These are phyloP conservation scores for Cyanoderma ruficeps DNA, from an alignment of 2,113 vertebrate genomes.

Conservation along the genomic window DNA sequence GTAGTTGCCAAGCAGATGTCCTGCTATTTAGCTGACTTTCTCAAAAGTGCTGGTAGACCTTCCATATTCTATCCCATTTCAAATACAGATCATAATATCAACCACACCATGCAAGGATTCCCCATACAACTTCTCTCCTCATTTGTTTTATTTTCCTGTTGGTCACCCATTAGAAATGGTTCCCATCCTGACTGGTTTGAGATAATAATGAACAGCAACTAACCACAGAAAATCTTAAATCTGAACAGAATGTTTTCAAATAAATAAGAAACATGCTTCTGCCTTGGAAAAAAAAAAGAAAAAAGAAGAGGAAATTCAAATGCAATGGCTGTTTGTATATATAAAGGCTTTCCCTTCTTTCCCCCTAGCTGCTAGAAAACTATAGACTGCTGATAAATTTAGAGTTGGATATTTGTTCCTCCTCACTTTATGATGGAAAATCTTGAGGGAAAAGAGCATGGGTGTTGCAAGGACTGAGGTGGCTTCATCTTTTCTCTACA, in stretches of 20 bases:
- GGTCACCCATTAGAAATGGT: neutral
- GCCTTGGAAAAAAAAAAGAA: neutral
- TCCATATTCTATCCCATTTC: neutral
- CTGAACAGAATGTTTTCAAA: conserved; percentile 40
- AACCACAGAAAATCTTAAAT: conserved; percentile 34
- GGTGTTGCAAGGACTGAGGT: neutral
- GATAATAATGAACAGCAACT: conserved; percentile 7
- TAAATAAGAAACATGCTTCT: conserved; percentile 49
- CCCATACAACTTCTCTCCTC: neutral
- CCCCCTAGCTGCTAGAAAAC: neutral
- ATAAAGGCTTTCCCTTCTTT: neutral
- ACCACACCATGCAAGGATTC: neutral
- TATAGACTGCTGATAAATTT: neutral
- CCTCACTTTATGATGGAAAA: neutral
- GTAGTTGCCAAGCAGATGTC: neutral
- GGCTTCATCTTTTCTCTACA: neutral
- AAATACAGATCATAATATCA: conserved; percentile 12
- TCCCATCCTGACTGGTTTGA: neutral
- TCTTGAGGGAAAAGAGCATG: neutral
- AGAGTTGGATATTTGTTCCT: neutral
- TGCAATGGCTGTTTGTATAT: neutral
- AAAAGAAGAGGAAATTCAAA: neutral
- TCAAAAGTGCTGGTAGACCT: neutral
- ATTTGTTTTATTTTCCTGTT: conserved; percentile 37
- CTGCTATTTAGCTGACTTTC: neutral